A percentile compares a stretch with the other conserved stretches of the same genome.
Evolutionary conservation across 2,888 invertebrate genomes (phyloP).

Genomic region (Hydroisotoma schaefferi): DNA sequence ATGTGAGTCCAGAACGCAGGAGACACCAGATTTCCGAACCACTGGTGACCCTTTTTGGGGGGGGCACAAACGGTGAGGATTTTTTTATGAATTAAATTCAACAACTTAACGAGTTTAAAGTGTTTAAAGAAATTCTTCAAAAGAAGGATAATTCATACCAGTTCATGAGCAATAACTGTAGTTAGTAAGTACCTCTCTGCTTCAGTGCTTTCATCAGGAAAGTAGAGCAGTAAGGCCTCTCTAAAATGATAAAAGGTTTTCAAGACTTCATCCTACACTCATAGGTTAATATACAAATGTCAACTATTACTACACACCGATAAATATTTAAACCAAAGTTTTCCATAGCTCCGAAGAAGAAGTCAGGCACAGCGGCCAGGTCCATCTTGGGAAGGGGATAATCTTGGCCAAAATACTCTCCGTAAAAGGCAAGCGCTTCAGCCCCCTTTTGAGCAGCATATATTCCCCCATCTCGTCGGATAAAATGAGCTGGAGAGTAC

Average conservation of each 20-base stretch:
- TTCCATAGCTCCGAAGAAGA: constrained; percentile 30
- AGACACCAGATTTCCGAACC: constrained; percentile 26
- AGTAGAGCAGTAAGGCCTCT: constrained; percentile 13
- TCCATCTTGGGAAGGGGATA: constrained; percentile 28
- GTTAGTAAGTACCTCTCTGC: constrained; percentile 3
- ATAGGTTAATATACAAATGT: constrained; percentile 1
- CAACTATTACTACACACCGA: constrained; percentile 1
- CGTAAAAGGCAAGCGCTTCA: constrained; percentile 10
- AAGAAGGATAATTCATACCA: neutral
- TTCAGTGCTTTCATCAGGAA: constrained; percentile 13
- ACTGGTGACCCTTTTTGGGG: constrained; percentile 8
- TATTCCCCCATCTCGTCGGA: constrained; percentile 12
- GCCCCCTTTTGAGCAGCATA: constrained; percentile 20
- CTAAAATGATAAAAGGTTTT: neutral
- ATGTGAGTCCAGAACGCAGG: constrained; percentile 25
- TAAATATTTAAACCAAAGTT: constrained; percentile 24
- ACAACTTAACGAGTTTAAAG: neutral
- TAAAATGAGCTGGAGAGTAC: constrained; percentile 21
- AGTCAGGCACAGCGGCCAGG: constrained; percentile 21
- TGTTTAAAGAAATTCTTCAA: neutral
- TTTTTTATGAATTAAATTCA: neutral
- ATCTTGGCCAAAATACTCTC: constrained; percentile 17
- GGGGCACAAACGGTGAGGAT: too few species aligned
- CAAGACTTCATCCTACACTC: neutral
- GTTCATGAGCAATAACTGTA: constrained; percentile 8